phyloP scores from a whole-genome alignment of 2,113 vertebrate species.

The Catharus bicknelli region DNA sequence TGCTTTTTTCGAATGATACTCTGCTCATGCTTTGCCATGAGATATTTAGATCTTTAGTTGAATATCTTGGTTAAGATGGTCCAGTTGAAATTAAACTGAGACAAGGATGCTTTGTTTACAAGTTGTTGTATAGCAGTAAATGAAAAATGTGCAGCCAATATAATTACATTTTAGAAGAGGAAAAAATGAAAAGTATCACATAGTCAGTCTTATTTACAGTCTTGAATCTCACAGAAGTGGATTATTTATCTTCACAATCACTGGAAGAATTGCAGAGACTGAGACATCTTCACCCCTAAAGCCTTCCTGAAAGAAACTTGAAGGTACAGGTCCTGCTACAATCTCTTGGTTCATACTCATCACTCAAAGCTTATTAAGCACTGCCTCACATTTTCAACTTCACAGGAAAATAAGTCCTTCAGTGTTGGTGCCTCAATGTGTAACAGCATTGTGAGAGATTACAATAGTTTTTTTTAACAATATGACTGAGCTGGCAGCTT shows the following conservation, averaged over 20 bases:
- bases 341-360: not conserved
- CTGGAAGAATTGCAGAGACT: not conserved
- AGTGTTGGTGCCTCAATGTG: not conserved
- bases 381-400: not conserved
- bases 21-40: not conserved
- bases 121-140: not conserved
- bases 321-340: not conserved
- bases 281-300: not conserved
- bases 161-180: not conserved
- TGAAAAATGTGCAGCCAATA: not conserved
- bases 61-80: not conserved
- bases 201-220: not conserved
- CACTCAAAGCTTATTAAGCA: not conserved
- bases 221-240: not conserved
- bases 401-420: not conserved
- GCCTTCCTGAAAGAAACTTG: not conserved
- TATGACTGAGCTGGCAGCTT: not conserved
- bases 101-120: not conserved
- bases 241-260: not conserved
- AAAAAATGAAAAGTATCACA: not conserved
- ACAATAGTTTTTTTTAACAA: not conserved
- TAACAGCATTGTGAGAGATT: not conserved
- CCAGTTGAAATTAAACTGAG: not conserved
- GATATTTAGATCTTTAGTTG: not conserved
- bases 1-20: not conserved